These are phyloP conservation scores for Lethenteron reissneri DNA, from an alignment of 2,113 vertebrate genomes.

Conservation along the genomic window DNA sequence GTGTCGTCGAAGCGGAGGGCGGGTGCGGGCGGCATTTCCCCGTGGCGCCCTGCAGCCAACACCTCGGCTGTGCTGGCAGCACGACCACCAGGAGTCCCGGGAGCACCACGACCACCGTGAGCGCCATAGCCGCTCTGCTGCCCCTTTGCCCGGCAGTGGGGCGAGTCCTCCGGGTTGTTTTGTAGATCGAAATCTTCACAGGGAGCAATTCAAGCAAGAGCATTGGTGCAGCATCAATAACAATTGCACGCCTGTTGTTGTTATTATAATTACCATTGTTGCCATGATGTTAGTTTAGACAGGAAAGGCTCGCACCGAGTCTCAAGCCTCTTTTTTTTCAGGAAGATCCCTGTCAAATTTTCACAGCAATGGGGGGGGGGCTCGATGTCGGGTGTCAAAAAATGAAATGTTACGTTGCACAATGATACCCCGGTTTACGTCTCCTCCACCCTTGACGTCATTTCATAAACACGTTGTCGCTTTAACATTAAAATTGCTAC, in stretches of 20 bases:
- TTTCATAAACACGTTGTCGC: too few relatives aligned
- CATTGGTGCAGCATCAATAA: neutral
- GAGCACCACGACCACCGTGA: constrained; percentile 17
- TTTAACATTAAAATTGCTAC: too few relatives aligned
- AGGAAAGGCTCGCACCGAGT: too few relatives aligned
- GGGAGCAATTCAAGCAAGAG: neutral
- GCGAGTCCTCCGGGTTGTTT: constrained; percentile 15
- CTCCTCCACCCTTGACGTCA: too few relatives aligned
- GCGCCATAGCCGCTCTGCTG: constrained; percentile 14
- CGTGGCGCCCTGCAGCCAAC: constrained; percentile 12
- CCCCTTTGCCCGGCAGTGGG: neutral
- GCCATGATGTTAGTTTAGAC: too few relatives aligned
- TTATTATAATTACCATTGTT: too few relatives aligned
- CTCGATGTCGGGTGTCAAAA: too few relatives aligned
- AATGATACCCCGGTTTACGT: too few relatives aligned
- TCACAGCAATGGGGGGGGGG: neutral
- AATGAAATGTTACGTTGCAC: too few relatives aligned
- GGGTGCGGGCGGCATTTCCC: constrained; percentile 34
- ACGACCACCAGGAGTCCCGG: constrained; percentile 25
- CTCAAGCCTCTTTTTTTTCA: too few relatives aligned
- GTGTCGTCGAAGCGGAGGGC: constrained; percentile 96
- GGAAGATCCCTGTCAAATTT: too few relatives aligned
- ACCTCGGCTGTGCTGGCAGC: constrained; percentile 2
- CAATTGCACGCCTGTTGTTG: neutral
- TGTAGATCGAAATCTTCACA: neutral